Evolutionary conservation across 2,797 vertebrate genomes (phyloP).

Genomic region (Ctenopoma multispine): DNA sequence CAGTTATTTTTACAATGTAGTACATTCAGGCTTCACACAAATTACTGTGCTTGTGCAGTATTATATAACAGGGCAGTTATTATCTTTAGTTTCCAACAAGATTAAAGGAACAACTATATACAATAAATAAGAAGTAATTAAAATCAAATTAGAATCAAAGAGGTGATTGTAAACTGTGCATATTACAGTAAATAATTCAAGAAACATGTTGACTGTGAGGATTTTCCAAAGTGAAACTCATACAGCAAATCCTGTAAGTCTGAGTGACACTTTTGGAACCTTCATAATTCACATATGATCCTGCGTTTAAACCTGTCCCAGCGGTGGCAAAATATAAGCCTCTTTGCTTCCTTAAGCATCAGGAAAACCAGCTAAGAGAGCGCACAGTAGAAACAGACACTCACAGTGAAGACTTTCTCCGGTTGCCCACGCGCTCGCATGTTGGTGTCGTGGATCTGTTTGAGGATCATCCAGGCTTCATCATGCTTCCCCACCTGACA

Average conservation of each 20-base stretch:
- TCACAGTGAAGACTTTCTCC: conserved; percentile 99
- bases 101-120: background rate
- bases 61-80: background rate
- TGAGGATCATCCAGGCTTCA: conserved; percentile 99
- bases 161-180: conserved; percentile 17
- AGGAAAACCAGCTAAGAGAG: conserved; percentile 58
- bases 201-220: conserved; percentile 64
- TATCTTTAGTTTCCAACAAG: background rate
- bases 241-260: conserved; percentile 60
- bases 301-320: conserved; percentile 71
- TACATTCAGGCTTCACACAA: background rate
- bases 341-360: conserved; percentile 75
- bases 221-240: conserved; percentile 65
- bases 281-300: conserved; percentile 72
- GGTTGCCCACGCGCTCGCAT: conserved; percentile 97
- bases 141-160: conserved; percentile 17
- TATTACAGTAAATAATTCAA: conserved; percentile 41
- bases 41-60: background rate
- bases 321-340: conserved; percentile 75
- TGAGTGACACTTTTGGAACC: conserved; percentile 77
- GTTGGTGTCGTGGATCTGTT: conserved; percentile 98
- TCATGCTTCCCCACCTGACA: conserved; percentile 96
- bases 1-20: background rate
- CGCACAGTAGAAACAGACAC: conserved; percentile 70
- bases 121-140: background rate